phyloP scores from a whole-genome alignment of 2,113 vertebrate genomes.

The Crocuta crocuta region DNA sequence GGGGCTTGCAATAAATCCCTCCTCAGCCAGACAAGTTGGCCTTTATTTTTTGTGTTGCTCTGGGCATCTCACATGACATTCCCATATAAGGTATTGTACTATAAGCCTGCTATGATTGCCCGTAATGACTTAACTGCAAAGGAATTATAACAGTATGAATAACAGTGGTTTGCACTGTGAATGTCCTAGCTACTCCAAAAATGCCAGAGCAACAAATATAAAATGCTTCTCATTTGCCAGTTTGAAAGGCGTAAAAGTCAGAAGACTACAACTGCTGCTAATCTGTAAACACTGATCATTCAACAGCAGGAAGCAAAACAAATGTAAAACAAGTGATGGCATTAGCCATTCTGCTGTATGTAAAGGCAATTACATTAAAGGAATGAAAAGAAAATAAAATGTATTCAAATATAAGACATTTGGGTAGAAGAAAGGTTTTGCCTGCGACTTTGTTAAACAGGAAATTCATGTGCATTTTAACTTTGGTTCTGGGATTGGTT shows the following conservation, averaged over 20 bases:
- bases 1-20: slow-evolving; percentile 92
- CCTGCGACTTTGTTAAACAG: slow-evolving; percentile 15
- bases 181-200: slow-evolving; percentile 88
- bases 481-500: slow-evolving; percentile 25
- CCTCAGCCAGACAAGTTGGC: slow-evolving; percentile 92
- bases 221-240: slow-evolving; percentile 82
- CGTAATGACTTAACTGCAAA: slow-evolving; percentile 96
- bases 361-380: slow-evolving; percentile 32
- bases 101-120: slow-evolving; percentile 94
- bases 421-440: background rate
- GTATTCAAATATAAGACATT: slow-evolving; percentile 34
- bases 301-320: slow-evolving; percentile 83
- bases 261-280: slow-evolving; percentile 81
- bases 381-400: slow-evolving; percentile 62
- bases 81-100: slow-evolving; percentile 98
- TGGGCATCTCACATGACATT: slow-evolving; percentile 99
- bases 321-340: slow-evolving; percentile 69
- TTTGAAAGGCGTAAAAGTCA: slow-evolving; percentile 85
- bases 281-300: slow-evolving; percentile 86
- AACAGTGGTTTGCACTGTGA: slow-evolving; percentile 88
- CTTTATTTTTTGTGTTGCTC: slow-evolving; percentile 94
- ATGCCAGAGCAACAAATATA: slow-evolving; percentile 86
- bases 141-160: slow-evolving; percentile 98
- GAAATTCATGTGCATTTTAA: slow-evolving; percentile 16
- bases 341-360: slow-evolving; percentile 58